These are phyloP conservation scores for Triplophysa yarkandensis DNA, from an alignment of 2,797 vertebrate genomes.

Conservation along the genomic window DNA sequence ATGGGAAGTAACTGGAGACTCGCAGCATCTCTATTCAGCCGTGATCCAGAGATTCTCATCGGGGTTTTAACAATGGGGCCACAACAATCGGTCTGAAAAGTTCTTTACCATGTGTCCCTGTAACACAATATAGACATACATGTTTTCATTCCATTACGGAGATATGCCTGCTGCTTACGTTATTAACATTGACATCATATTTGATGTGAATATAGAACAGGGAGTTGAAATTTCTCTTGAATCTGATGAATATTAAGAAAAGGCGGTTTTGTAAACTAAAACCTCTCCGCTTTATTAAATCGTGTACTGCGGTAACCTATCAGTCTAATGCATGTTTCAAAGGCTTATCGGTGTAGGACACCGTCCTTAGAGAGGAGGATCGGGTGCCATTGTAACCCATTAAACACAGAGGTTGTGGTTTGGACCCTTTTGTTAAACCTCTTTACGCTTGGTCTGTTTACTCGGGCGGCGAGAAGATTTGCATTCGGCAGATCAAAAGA, in stretches of 20 bases:
- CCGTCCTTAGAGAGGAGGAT: background rate
- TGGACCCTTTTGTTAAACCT: slow-evolving; percentile 39
- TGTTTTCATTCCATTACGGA: background rate
- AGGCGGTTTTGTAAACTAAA: slow-evolving; percentile 4
- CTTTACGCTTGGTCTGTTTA: slow-evolving; percentile 40
- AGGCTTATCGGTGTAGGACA: slow-evolving; percentile 5
- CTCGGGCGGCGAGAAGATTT: slow-evolving; percentile 41
- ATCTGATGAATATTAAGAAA: slow-evolving; percentile 20
- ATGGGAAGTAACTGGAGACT: slow-evolving; percentile 61
- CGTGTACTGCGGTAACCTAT: slow-evolving; percentile 5
- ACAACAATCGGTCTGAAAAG: slow-evolving; percentile 53
- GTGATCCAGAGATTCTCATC: slow-evolving; percentile 55
- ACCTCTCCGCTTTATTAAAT: slow-evolving; percentile 32
- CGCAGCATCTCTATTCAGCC: slow-evolving; percentile 42
- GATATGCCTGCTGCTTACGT: slow-evolving; percentile 1
- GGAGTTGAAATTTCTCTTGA: background rate
- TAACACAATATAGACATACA: slow-evolving; percentile 23
- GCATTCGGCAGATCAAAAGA: slow-evolving; percentile 47
- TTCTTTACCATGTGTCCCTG: background rate
- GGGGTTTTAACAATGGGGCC: slow-evolving; percentile 61
- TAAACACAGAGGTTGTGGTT: slow-evolving; percentile 24
- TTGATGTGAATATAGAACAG: background rate
- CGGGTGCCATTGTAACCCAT: slow-evolving; percentile 39
- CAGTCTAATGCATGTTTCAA: slow-evolving; percentile 17
- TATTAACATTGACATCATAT: slow-evolving; percentile 3